phyloP scores from a whole-genome alignment of 2,113 vertebrate species.

The Labeo rohita region DNA sequence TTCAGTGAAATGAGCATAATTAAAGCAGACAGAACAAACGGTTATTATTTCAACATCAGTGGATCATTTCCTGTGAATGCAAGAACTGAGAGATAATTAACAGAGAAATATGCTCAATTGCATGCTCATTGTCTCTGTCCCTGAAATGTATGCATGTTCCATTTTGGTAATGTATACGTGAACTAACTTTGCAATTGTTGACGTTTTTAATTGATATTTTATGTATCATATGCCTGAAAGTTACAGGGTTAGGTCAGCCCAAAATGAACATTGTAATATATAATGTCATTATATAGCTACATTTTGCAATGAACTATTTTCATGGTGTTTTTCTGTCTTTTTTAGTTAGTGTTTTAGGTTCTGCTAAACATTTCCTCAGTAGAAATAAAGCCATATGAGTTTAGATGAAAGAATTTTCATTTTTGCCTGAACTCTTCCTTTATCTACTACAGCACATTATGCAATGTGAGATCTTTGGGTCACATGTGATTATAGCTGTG shows the following conservation, averaged over 20 bases:
- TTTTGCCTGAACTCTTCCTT: neutral
- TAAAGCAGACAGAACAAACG: constrained; percentile 1
- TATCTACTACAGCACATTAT: neutral
- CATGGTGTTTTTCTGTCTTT: neutral
- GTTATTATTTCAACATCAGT: neutral
- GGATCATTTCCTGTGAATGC: neutral
- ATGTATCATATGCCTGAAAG: neutral
- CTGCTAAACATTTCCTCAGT: neutral
- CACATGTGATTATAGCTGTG: neutral
- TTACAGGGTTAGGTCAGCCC: neutral
- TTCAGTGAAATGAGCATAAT: neutral
- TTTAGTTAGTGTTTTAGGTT: neutral
- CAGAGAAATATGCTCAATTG: neutral
- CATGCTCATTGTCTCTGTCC: neutral
- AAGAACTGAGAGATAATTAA: constrained; percentile 1
- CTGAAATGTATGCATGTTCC: neutral
- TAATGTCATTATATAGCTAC: neutral
- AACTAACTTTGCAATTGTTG: neutral
- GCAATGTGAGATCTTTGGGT: neutral
- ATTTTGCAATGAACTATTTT: neutral
- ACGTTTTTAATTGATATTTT: neutral
- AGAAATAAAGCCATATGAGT: neutral
- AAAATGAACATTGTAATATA: neutral
- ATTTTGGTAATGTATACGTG: too few relatives aligned
- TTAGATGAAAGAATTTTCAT: neutral